Evolutionary conservation across 2,113 vertebrate species (phyloP).

Genomic region (Petroica traversi): DNA sequence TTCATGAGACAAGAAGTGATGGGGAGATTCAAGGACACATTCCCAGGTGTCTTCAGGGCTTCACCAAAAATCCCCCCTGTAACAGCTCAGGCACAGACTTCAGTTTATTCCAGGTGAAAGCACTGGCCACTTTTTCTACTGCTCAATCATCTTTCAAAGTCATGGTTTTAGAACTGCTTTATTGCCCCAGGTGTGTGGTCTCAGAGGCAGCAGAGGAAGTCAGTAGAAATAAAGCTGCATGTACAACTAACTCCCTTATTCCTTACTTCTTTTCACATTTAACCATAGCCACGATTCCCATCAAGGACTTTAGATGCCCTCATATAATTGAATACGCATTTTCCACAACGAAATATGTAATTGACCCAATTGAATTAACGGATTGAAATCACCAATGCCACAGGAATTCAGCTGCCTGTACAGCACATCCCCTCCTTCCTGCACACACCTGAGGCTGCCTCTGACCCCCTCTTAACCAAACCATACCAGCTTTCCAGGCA

Average conservation of each 20-base stretch:
- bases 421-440: neutral
- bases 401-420: neutral
- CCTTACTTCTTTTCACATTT: neutral
- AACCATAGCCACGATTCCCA: neutral
- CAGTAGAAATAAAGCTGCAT: neutral
- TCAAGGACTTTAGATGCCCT: neutral
- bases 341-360: neutral
- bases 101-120: neutral
- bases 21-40: neutral
- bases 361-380: neutral
- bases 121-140: neutral
- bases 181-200: neutral
- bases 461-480: neutral
- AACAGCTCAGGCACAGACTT: neutral
- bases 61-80: accelerated
- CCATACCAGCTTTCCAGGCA: neutral
- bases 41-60: neutral
- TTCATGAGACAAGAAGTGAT: accelerated
- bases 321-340: neutral
- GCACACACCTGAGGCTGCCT: accelerated
- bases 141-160: neutral
- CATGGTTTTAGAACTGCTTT: neutral
- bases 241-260: neutral
- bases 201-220: neutral
- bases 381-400: neutral